Evolutionary conservation across 2,797 vertebrate species (phyloP), one percentile per base, ranked within the genome.

Genomic region (Aotus griseimembra): DNA sequence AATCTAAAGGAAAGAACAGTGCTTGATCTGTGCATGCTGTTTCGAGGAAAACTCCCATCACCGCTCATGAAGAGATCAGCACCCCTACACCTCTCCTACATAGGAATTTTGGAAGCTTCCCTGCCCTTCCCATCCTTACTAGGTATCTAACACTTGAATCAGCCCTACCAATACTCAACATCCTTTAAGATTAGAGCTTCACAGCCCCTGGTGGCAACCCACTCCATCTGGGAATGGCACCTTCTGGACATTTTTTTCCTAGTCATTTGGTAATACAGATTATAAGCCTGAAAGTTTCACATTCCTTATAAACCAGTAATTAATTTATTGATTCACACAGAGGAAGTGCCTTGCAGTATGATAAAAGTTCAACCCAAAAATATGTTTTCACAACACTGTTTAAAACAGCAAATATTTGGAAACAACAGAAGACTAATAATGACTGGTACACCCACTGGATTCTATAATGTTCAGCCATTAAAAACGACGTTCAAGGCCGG

Each of bases 341-440:
- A 92, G n/a, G 48, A 76, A 83, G 36, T 2, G 5, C n/a, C 24
- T 48, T 12, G 76, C 7, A 14, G 22, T 46, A 61, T 7, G 41
- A 55, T 44, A 41, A 90, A 80, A 39, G 9, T 80, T 67, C 80
- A 82, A 58, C 64, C 67, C 39, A 58, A 67, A 95, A 92, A 67
- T n/a, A 55, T 7, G 1, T 88, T 86, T 85, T 64, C 22, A 81
- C 13, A 17, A 22, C 22, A 33, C 57, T 95, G 36, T 93, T 57
- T 50, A 61, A 57, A 87, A 89, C 4, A 46, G 52, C 15, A 36
- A 90, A 76, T 2, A 8, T 67, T 30, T 39, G 52, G 20, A 94
- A 92, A 80, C 5, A 80, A 26, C 7, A 22, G 39, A 55, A 12
- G 30, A 48, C 55, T 44, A 58, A 44, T 22, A 67, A 58, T 50